Evolutionary conservation across 2,797 vertebrate species (phyloP), one percentile per base, ranked within the genome.

Genomic region (Lacerta bilineata): DNA sequence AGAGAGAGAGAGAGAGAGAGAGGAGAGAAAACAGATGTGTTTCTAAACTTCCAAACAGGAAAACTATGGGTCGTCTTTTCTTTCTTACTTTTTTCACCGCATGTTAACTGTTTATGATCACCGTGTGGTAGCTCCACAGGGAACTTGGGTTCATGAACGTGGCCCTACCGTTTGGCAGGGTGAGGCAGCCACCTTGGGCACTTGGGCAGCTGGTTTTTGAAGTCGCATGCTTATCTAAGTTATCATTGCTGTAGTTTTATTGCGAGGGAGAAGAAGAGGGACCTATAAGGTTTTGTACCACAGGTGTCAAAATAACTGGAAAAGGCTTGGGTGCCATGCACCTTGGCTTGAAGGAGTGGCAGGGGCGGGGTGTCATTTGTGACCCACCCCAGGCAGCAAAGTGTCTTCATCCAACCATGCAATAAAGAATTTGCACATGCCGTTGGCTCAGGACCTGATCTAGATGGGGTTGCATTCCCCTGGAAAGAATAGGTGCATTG

Each of bases 1-100:
- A 13, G 46, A 13, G 46, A 50, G 46, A 50, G 46, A 50, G 18
- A 61, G 18, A 61, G 18, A 36, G 85, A 91, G 89, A 9, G 76
- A 1, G 1, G 59, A 87, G 46, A 61, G 88, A 93, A 88, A 93
- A 80, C 72, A 95, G 84, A 89, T 13, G 41, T 81, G n/a, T 2
- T 92, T 87, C 11, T 29, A 89, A 59, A 46, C 33, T 87, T 93
- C 88, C 43, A 91, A 92, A 92, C 29, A 93, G 91, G 85, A 94
- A 94, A 87, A 88, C 9, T 1, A 93, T 33, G 33, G 84, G 59
- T 50, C 2, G 25, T 81, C 43, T 25, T 59, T 2, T 69, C 15
- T 39, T 41, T 55, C 68, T n/a, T 61, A 18, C 59, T 23, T 15
- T 50, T 50, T 55, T 55, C 11, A 10, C 69, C 23, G 23, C 25